Conservation (phyloP, 2,797 vertebrate species). For the Myotis findleyi region DNA sequence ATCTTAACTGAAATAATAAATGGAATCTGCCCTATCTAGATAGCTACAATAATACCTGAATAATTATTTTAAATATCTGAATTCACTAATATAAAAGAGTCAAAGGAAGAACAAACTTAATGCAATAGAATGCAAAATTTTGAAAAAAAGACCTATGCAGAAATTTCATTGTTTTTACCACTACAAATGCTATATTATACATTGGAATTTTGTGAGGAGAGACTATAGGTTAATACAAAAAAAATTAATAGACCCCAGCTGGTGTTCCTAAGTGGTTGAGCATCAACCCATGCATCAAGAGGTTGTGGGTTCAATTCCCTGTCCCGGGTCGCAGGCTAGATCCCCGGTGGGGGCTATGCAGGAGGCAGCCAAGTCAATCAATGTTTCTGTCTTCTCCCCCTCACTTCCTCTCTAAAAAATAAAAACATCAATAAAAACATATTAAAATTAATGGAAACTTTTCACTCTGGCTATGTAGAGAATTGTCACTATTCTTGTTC, state of each 20-base stretch:
- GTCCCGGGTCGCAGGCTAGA: too few relatives aligned
- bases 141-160: too few relatives aligned
- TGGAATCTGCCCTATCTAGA: background rate
- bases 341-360: too few relatives aligned
- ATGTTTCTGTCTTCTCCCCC: too few relatives aligned
- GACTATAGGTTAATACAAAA: background rate
- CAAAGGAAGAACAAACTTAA: background rate
- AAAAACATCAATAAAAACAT: too few relatives aligned
- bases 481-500: slow-evolving; percentile 28
- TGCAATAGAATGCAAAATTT: background rate
- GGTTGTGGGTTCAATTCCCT: too few relatives aligned
- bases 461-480: background rate
- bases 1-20: slow-evolving; percentile 47
- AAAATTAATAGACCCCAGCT: too few relatives aligned
- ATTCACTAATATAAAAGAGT: slow-evolving; percentile 10
- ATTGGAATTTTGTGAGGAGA: background rate
- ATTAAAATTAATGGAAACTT: background rate
- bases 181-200: background rate
- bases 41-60: background rate
- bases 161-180: background rate
- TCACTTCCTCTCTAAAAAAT: too few relatives aligned
- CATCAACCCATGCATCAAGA: too few relatives aligned
- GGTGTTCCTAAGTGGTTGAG: too few relatives aligned
- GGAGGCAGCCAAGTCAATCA: too few relatives aligned
- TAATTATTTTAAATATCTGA: background rate